phyloP scores from a whole-genome alignment of 1,140 invertebrate species.

The Venustaconcha ellipsiformis region DNA sequence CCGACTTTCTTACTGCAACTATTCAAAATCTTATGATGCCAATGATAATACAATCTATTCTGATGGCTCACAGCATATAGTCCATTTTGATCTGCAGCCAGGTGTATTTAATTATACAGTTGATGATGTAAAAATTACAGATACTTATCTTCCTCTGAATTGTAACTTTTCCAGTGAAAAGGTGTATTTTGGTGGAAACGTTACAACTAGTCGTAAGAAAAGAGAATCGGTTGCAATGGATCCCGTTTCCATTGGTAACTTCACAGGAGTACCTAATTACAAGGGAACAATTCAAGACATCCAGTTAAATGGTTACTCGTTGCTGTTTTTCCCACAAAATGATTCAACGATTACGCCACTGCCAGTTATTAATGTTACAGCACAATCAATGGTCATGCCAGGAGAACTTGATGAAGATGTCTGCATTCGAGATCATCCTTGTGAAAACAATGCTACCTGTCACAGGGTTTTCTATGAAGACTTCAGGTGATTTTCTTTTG shows the following conservation, averaged over 20 bases:
- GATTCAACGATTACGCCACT: conserved; percentile 19
- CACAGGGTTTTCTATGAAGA: conserved; percentile 63
- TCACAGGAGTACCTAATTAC: conserved; percentile 70
- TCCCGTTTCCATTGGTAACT: conserved; percentile 8
- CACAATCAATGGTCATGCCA: conserved; percentile 19
- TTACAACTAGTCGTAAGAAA: conserved; percentile 13
- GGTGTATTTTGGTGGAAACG: conserved; percentile 58
- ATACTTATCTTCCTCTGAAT: conserved; percentile 10
- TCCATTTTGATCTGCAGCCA: conserved; percentile 80
- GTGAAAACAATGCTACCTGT: conserved; percentile 63
- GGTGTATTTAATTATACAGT: conserved; percentile 87
- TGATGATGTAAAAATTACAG: conserved; percentile 52
- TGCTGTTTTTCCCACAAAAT: conserved; percentile 72
- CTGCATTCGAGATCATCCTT: conserved; percentile 57
- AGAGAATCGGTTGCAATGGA: conserved; percentile 3
- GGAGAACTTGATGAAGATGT: conserved; percentile 89
- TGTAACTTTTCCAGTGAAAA: conserved; percentile 54
- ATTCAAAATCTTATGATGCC: conserved; percentile 7
- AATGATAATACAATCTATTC: conserved; percentile 73
- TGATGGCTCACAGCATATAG: conserved; percentile 88
- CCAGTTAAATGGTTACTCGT: conserved; percentile 76
- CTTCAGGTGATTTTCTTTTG: conserved; percentile 72
- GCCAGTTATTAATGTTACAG: conserved; percentile 4
- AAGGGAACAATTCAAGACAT: conserved; percentile 97
- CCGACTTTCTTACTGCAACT: conserved; percentile 75